Conservation (phyloP, 2,113 vertebrate species). For the Alouatta palliata region DNA sequence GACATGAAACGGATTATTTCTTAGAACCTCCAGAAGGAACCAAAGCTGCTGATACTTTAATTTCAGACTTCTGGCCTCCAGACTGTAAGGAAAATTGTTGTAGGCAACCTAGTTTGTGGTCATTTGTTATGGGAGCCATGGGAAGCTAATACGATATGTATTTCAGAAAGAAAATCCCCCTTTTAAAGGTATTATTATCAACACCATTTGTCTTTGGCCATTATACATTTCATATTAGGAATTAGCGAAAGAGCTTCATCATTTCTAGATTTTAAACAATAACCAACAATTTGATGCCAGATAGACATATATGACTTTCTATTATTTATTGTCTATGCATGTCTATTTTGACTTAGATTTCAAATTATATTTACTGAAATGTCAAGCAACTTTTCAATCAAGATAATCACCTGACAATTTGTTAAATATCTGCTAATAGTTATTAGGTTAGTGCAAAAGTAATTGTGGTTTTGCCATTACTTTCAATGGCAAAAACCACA, state of each 20-base stretch:
- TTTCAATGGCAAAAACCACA: too few species aligned
- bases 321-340: constrained; percentile 46
- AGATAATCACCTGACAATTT: background rate
- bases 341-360: constrained; percentile 38
- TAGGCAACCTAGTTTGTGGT: background rate
- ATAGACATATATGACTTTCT: background rate
- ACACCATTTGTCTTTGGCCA: constrained; percentile 63
- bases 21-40: background rate
- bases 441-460: background rate
- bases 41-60: background rate
- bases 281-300: constrained; percentile 59
- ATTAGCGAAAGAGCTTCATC: background rate
- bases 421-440: constrained; percentile 23
- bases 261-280: constrained; percentile 56
- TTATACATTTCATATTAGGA: constrained; percentile 49
- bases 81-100: background rate
- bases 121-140: background rate
- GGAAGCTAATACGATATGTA: background rate
- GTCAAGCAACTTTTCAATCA: constrained; percentile 7
- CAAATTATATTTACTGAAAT: constrained; percentile 53
- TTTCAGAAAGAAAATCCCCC: background rate
- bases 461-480: too few species aligned
- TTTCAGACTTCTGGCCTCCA: background rate
- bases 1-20: background rate
- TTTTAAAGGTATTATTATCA: constrained; percentile 39